Percentiles rank a stretch among this genome's conserved stretches.
These are phyloP conservation scores for Crypturellus tataupa DNA, from an alignment of 2,797 vertebrate genomes.

Conservation along the genomic window DNA sequence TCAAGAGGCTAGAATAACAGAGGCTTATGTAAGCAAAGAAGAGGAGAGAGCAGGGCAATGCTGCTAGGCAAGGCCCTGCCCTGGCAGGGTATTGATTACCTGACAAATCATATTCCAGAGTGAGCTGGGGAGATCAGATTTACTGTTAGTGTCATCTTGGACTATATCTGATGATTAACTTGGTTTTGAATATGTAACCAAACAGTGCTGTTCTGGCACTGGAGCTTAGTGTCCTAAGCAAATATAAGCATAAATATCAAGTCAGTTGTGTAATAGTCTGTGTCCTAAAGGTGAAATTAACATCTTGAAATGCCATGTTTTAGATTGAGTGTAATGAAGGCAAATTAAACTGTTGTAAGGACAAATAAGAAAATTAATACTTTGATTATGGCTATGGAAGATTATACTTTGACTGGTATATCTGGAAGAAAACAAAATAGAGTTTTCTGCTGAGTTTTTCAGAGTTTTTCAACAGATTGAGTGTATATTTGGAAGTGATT, in stretches of 20 bases:
- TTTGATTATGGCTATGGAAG: neutral
- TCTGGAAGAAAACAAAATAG: neutral
- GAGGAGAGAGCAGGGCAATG: neutral
- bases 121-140: neutral
- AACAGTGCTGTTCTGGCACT: neutral
- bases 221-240: neutral
- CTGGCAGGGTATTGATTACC: neutral
- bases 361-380: neutral
- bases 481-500: neutral
- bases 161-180: neutral
- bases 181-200: neutral
- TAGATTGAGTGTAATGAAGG: neutral
- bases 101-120: neutral
- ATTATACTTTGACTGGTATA: neutral
- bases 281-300: no score
- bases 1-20: neutral
- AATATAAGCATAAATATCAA: neutral
- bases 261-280: neutral
- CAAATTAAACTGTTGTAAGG: neutral
- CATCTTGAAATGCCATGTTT: neutral
- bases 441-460: neutral
- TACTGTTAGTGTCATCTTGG: neutral
- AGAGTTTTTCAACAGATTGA: neutral
- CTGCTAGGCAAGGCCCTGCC: neutral
- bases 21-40: neutral